Conservation (phyloP, 1,140 invertebrate genomes). For the Tetragonula clypearis region DNA sequence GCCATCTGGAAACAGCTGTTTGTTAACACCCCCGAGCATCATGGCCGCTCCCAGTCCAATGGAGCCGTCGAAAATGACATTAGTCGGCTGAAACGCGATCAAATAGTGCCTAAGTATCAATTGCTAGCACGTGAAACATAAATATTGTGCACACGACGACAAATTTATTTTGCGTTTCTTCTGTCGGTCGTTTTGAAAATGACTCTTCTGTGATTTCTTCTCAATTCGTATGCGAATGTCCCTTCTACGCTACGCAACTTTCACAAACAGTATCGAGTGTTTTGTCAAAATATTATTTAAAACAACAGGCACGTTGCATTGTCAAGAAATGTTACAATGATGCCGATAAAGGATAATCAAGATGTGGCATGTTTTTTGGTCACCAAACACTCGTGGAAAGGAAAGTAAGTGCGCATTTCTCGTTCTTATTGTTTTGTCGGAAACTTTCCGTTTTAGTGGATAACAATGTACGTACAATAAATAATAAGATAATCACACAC, state of each 20-base stretch:
- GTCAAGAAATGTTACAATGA: slow-evolving; percentile 86
- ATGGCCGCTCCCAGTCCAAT: slow-evolving; percentile 71
- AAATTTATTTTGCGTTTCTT: slow-evolving; percentile 14
- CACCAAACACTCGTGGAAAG: slow-evolving; percentile 99
- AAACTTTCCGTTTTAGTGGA: slow-evolving; percentile 2
- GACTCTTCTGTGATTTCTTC: slow-evolving; percentile 46
- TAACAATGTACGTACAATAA: not conserved
- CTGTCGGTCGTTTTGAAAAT: slow-evolving; percentile 48
- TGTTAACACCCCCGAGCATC: slow-evolving; percentile 69
- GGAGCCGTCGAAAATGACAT: slow-evolving; percentile 64
- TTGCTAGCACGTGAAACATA: slow-evolving; percentile 25
- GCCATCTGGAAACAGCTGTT: slow-evolving; percentile 71
- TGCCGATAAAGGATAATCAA: slow-evolving; percentile 93
- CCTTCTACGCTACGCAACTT: slow-evolving; percentile 45
- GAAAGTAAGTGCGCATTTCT: slow-evolving; percentile 86
- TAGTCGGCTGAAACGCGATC: slow-evolving; percentile 60
- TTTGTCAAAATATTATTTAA: slow-evolving; percentile 53
- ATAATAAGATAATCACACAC: not conserved
- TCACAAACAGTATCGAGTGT: slow-evolving; percentile 45
- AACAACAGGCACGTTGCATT: slow-evolving; percentile 30
- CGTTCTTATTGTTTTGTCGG: not conserved
- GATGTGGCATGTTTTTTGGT: slow-evolving; percentile 97
- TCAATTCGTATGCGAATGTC: slow-evolving; percentile 53
- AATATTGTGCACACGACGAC: slow-evolving; percentile 2
- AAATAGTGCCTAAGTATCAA: slow-evolving; percentile 47